phyloP scores from a whole-genome alignment of 2,888 invertebrate genomes.

The Campopleginae sp. region DNA sequence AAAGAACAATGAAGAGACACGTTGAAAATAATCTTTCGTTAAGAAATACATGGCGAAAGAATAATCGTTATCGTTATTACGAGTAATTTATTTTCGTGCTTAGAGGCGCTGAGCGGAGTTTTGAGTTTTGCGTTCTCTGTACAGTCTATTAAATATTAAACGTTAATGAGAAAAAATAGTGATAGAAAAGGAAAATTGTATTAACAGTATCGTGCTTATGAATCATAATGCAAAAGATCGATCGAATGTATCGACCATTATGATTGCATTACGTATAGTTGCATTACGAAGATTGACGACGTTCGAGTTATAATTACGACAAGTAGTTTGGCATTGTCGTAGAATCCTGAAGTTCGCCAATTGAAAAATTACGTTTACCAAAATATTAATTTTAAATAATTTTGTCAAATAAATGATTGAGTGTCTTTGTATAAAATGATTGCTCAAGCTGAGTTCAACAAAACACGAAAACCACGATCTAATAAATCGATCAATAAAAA shows the following conservation, averaged over 20 bases:
- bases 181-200: constrained; percentile 75
- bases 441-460: background rate
- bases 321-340: too few relatives aligned
- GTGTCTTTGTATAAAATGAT: background rate
- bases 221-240: constrained; percentile 65
- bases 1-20: constrained; percentile 78
- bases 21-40: constrained; percentile 81
- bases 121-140: constrained; percentile 75
- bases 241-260: constrained; percentile 15
- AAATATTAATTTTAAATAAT: background rate
- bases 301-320: constrained; percentile 2
- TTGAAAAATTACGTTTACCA: background rate
- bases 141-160: constrained; percentile 69
- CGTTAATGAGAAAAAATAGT: constrained; percentile 66
- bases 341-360: background rate
- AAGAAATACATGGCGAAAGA: constrained; percentile 84
- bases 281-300: constrained; percentile 18
- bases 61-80: constrained; percentile 80
- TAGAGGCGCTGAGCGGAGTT: constrained; percentile 83
- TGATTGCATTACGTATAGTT: constrained; percentile 30
- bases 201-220: constrained; percentile 77
- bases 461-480: background rate
- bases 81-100: constrained; percentile 71
- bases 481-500: background rate
- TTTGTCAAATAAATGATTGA: background rate